Base-by-base conservation (phyloP, 2,113 vertebrate species). In the Pycnonotus jocosus region DNA sequence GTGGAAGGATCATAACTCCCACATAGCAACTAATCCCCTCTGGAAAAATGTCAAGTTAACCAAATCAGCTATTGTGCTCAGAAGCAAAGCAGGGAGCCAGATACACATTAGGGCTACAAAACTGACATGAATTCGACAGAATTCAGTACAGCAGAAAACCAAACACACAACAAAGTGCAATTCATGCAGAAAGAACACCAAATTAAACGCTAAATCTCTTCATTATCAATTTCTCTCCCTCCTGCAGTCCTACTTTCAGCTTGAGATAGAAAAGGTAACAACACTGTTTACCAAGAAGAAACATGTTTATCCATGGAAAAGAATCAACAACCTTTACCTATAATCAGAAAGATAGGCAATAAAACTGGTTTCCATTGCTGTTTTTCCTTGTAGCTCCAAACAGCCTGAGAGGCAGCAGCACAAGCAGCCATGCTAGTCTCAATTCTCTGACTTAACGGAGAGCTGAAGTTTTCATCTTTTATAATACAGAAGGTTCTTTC, bases 401-500 rank as follows among this genome's bases (percentile, higher is more conserved):
- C 27, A 61, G 88, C 15, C 91, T 38, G 71, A 91, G 88, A 93
- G 92, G 81, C 92, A 92, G 78, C 88, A 90, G 65, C 47, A 69
- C 80, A 62, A 77, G 79, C 5, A 91, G 92, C 90, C 97, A 95
- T 92, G 81, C 79, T 56, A 84, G 56, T 73, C 94, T 76, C 89
- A 54, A 85, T 86, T 44, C 93, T 65, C 88, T 86, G 87, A 91
- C 94, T 84, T n/a, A 95, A 92, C 53, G 64, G 80, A 88, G 87
- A 71, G 91, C 83, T 92, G 69, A 95, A 97, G 94, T 93, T 91
- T 84, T 92, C 50, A 70, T 60, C 94, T 71, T 61, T 88, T 94
- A 44, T 76, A 61, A 92, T 57, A 98, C 97, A 98, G 97, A 97
- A 95, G 94, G 92, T 70, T 97, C 97, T 98, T 98, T 98, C 97